Base-by-base conservation (phyloP, 1,140 invertebrate species). In the Hyles euphorbiae region DNA sequence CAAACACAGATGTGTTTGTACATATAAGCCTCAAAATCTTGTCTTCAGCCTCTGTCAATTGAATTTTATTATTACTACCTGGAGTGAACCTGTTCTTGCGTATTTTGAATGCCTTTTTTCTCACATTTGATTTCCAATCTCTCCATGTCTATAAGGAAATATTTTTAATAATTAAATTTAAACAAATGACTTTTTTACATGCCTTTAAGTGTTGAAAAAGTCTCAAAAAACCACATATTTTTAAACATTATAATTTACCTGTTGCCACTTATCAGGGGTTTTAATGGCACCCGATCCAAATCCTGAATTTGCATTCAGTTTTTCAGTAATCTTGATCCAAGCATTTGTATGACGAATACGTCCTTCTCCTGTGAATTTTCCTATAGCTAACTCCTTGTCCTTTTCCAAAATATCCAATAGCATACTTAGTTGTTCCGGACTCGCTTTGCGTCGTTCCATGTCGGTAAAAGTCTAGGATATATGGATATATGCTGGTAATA, bases 111-210 rank as follows among this genome's bases (percentile, higher is more conserved):
- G 76, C 76, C 53, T 78, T 78, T 59, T 78, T 78, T 53, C 72
- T 78, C 2, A 78, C 76, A 70, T 78, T 78, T 49, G 76, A 78
- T 67, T 78, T 78, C 76, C 76, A 78, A 51, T 78, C 76, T 58
- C 76, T 64, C 76, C 76, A 78, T 33, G 76, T 76, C 76, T 78
- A 50, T 50, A 58, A 53, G 56, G 34, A 49, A 34, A 53, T 11
- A 36, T 61, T 56, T 59, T 49, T 43, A 45, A 36, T 11, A 3
- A 43, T 10, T 48, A 50, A 49, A 51, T 33, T 52, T 36, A 40
- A 8, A 40, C 36, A 40, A 40, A 40, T 40, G 36, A 22, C 22
- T 22, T 22, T 22, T 40, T 40, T 8, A 40, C 36, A 5, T 40
- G 12, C 22, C 22, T 22, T 22, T 22, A 22, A 22, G 22, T 22